A percentile compares a stretch with the other conserved stretches of the same genome.
Evolutionary conservation across 2,888 invertebrate genomes (phyloP).

Genomic region (Lithophane leautieri): DNA sequence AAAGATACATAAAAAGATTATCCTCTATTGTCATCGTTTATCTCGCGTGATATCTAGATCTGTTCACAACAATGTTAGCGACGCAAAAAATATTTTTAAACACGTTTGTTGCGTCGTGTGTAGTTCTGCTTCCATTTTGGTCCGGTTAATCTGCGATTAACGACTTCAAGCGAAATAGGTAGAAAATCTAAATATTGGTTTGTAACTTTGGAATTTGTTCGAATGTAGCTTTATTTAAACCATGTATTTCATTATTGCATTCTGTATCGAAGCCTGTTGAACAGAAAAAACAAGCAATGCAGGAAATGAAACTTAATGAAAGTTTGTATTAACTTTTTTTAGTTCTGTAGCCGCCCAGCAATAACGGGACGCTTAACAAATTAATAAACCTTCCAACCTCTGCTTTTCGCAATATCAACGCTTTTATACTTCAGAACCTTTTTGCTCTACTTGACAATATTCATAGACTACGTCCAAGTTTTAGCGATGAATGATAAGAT

Average conservation of each 20-base stretch:
- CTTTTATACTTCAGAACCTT: conserved; percentile 2
- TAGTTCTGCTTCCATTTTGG: background rate
- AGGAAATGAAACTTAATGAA: conserved; percentile 18
- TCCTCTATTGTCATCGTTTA: conserved; percentile 33
- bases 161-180: background rate
- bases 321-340: conserved; percentile 28
- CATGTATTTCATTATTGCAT: conserved; percentile 28
- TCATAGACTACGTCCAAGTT: conserved; percentile 22
- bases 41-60: conserved; percentile 27
- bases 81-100: conserved; percentile 30
- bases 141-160: background rate
- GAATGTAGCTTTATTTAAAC: background rate
- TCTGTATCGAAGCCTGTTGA: background rate
- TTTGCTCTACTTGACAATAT: conserved; percentile 29
- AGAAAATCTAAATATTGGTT: background rate
- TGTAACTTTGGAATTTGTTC: background rate
- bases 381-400: conserved; percentile 8
- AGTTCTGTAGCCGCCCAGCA: conserved; percentile 12
- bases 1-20: conserved; percentile 26
- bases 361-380: conserved; percentile 15
- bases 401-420: conserved; percentile 12
- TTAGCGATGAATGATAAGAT: conserved; percentile 26
- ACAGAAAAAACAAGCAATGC: conserved; percentile 10
- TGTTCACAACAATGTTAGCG: conserved; percentile 34
- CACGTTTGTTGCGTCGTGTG: conserved; percentile 3